These are phyloP conservation scores for Dicrostonyx torquatus DNA, from an alignment of 2,797 vertebrate genomes.

Conservation along the genomic window DNA sequence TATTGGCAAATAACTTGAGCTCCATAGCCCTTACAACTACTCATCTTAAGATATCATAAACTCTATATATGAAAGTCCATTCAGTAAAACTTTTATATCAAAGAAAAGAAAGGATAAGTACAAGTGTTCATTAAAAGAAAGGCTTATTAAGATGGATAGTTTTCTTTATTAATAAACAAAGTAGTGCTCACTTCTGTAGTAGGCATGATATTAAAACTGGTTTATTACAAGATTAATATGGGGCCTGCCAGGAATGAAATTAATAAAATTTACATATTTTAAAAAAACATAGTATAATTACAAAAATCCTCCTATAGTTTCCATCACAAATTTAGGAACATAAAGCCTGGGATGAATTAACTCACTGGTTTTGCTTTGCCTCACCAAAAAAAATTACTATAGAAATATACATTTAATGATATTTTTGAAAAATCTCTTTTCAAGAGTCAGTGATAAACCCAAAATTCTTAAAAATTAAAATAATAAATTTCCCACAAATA, in stretches of 20 bases:
- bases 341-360: neutral
- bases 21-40: neutral
- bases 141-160: neutral
- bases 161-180: neutral
- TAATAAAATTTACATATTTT: no score
- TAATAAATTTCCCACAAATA: neutral
- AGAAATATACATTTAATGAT: neutral
- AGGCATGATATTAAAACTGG: neutral
- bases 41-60: neutral
- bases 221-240: neutral
- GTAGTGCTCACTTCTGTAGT: neutral
- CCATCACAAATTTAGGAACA: neutral
- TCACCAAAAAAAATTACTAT: neutral
- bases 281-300: neutral
- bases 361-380: neutral
- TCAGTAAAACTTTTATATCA: neutral
- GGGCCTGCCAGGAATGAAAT: neutral
- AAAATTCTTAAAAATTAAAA: neutral
- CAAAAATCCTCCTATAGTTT: neutral
- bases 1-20: neutral
- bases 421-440: neutral
- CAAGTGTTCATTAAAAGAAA: neutral
- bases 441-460: neutral
- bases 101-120: neutral
- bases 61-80: neutral